Base-by-base conservation (phyloP, 2,113 vertebrate species). In the Myxocyprinus asiaticus region DNA sequence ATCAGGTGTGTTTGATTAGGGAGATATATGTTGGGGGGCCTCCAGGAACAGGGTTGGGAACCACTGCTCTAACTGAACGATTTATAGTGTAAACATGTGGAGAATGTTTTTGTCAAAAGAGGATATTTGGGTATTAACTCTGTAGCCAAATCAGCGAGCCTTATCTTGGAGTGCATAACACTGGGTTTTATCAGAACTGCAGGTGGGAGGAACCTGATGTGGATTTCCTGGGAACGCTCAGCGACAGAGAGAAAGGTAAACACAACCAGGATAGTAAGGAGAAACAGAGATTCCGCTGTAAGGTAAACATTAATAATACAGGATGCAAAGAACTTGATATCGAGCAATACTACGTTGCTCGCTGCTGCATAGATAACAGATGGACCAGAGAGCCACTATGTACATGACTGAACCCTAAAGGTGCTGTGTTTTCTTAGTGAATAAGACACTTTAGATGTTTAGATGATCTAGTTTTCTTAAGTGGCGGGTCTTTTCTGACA, bases 101-200 rank as follows among this genome's bases (percentile, higher is more conserved):
- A 33, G 22, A 33, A 33, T 33, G 22, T 33, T 33, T 33, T 33
- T 33, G 22, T 33, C 22, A 3, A 33, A 33, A 33, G 22, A 33
- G 22, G 22, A 33, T 33, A 33, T 33, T 33, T 33, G 22, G 22
- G 22, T 33, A 33, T 33, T 33, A 33, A 33, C 22, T 33, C 22
- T 33, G 1, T 33, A 33, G 22, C 22, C 22, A 33, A 33, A 33
- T 33, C 22, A 33, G 22, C 3, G 22, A 15, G 14, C 53, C 55
- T 17, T 3, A 51, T 7, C 44, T 15, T 51, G 63, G 22, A 7
- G 5, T 67, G 15, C 51, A 58, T 62, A 33, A 50, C 58, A 50
- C 58, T 74, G 58, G 45, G 58, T 63, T 90, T 76, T 91, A 91
- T 90, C 88, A 88, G 88, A 80, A 72, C 50, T 73, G 77, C 84